Base-by-base conservation (phyloP, 35 echinoderm and acorn worm species). In the Anneissia japonica region DNA sequence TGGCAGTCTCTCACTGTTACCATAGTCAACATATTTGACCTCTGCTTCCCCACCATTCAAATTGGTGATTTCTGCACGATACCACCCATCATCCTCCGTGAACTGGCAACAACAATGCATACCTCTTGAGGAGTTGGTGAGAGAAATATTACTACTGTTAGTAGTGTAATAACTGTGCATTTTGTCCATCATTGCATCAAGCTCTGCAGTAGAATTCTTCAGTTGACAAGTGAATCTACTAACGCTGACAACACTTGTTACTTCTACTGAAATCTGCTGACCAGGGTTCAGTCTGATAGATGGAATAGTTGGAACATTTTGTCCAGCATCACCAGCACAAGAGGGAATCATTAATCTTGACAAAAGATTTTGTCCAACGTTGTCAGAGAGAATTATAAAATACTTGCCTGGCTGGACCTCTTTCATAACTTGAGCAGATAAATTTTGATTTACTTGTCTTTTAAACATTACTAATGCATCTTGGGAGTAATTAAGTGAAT, bases 21-120 rank as follows among this genome's bases (percentile, higher is more conserved):
- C 79, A 81, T 81, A 81, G 28, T 81, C 79, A 0, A 81, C 31
- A 32, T 81, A 81, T 26, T 39, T 81, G 35, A 81, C 79, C 40
- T 36, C 38, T 21, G 37, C 36, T 38, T 81, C n/a, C 0, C 38
- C 36, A 21, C 79, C 79, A 81, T 0, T 38, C 3, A 81, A 0
- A 30, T 40, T 39, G 21, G 40, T 29, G n/a, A 81, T 28, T n/a
- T 81, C 17, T 23, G 79, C 79, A 3, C 79, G 79, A n/a, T 81
- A 81, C 79, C 79, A 81, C 0, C 36, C 79, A 39, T 81, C 79
- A 39, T 81, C 79, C 30, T 81, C 79, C 0, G 36, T 81, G 30
- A 81, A 81, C 79, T 81, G 32, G 16, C 35, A 36, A 26, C 79
- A 81, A 39, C 79, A 81, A 39, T 11, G 35, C 32, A 81, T 36